Percentiles rank a stretch among this genome's conserved stretches.
These are phyloP conservation scores for Cabera pusaria DNA, from an alignment of 2,888 invertebrate genomes.

Conservation along the genomic window DNA sequence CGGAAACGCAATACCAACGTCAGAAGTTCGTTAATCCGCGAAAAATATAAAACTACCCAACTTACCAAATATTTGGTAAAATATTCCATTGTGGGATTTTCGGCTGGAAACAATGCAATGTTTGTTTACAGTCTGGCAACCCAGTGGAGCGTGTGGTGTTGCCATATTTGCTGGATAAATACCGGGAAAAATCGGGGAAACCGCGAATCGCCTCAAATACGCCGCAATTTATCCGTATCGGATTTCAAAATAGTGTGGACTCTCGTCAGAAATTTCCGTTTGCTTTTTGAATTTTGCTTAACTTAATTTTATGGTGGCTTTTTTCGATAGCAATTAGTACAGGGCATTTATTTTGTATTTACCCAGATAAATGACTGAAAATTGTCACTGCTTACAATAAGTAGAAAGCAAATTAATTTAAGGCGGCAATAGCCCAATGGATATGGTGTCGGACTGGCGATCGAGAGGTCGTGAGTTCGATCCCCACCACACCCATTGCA, in stretches of 20 bases:
- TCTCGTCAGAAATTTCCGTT: too few species aligned
- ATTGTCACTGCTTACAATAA: too few species aligned
- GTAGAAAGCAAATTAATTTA: too few species aligned
- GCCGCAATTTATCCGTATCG: conserved; percentile 29
- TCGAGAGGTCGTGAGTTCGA: too few species aligned
- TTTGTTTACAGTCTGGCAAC: conserved; percentile 50
- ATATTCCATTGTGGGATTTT: conserved; percentile 46
- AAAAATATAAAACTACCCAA: conserved; percentile 31
- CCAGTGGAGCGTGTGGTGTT: conserved; percentile 49
- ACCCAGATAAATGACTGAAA: too few species aligned
- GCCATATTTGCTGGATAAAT: conserved; percentile 65
- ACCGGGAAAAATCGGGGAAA: conserved; percentile 52
- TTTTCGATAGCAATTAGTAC: too few species aligned
- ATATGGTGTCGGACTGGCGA: too few species aligned
- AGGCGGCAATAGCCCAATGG: too few species aligned
- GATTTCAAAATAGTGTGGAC: conserved; percentile 26
- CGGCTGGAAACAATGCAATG: conserved; percentile 35
- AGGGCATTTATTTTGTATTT: too few species aligned
- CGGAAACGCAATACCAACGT: too few species aligned
- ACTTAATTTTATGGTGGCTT: background rate
- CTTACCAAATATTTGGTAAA: conserved; percentile 51
- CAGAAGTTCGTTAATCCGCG: conserved; percentile 25
- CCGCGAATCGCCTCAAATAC: conserved; percentile 37
- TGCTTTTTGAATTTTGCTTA: background rate
- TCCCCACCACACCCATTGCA: too few species aligned